Conservation (phyloP, 2,797 vertebrate genomes). For the Nyctalus aviator region DNA sequence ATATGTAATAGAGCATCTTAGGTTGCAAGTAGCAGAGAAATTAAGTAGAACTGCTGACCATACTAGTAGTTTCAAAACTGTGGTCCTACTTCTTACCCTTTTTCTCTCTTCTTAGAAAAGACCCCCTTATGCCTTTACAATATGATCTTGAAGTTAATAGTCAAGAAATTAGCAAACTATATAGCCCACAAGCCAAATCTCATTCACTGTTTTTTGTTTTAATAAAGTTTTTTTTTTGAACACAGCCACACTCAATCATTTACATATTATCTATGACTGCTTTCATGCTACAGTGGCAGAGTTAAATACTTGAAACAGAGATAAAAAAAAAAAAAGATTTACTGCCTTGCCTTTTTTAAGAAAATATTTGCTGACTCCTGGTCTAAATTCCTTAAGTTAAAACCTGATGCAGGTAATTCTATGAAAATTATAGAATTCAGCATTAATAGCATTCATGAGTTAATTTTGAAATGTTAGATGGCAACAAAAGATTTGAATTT, state of each 20-base stretch:
- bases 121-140: neutral
- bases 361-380: neutral
- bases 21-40: conserved; percentile 39
- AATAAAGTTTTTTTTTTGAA: neutral
- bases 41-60: conserved; percentile 24
- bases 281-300: neutral
- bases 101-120: neutral
- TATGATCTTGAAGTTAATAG: neutral
- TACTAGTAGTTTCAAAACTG: neutral
- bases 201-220: neutral
- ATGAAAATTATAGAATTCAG: neutral
- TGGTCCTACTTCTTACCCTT: conserved; percentile 20
- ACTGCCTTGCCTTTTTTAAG: neutral
- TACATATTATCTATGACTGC: neutral
- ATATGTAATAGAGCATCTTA: conserved; percentile 27
- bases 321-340: neutral
- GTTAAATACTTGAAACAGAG: conserved; percentile 14
- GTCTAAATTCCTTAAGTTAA: conserved; percentile 14
- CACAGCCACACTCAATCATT: neutral
- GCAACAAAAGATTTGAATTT: conserved; percentile 42
- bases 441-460: conserved; percentile 18
- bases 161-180: neutral
- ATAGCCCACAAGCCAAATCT: neutral
- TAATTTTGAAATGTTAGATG: conserved; percentile 50
- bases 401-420: conserved; percentile 47